Conservation (phyloP, 2,797 vertebrate genomes). For the Acrossocheilus fasciatus region DNA sequence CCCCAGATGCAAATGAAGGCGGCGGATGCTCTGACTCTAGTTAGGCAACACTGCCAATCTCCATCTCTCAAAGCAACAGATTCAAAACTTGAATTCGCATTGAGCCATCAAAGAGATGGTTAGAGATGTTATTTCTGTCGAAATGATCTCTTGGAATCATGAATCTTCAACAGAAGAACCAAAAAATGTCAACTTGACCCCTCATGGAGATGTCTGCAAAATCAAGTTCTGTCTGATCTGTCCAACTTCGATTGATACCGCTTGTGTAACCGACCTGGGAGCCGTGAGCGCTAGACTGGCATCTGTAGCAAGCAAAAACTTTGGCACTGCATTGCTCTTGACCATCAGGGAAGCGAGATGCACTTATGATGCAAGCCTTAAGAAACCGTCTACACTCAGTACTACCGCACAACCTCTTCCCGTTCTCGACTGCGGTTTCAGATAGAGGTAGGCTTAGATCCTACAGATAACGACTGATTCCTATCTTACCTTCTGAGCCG, state of each 20-base stretch:
- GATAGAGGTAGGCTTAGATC: conserved; percentile 25
- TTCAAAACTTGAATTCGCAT: conserved; percentile 16
- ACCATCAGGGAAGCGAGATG: conserved; percentile 77
- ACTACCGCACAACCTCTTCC: conserved; percentile 49
- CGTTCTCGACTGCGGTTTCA: conserved; percentile 25
- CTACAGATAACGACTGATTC: conserved; percentile 35
- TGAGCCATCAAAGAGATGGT: neutral
- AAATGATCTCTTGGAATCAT: neutral
- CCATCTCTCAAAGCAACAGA: conserved; percentile 1
- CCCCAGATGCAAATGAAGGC: conserved; percentile 8
- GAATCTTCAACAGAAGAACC: conserved; percentile 16
- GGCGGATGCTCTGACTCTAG: neutral
- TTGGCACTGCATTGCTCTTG: conserved; percentile 71
- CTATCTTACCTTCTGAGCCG: conserved; percentile 58
- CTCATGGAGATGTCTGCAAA: neutral
- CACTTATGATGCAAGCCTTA: conserved; percentile 78
- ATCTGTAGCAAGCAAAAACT: conserved; percentile 58
- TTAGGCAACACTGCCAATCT: neutral
- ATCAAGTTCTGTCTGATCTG: neutral
- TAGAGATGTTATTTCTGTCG: neutral
- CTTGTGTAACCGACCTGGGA: neutral
- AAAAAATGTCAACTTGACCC: neutral
- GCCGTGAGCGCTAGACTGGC: conserved; percentile 34
- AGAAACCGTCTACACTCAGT: conserved; percentile 70
- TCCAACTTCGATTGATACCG: neutral